Evolutionary conservation across 1,140 invertebrate genomes (phyloP).

Genomic region (Phymastichus coffea): DNA sequence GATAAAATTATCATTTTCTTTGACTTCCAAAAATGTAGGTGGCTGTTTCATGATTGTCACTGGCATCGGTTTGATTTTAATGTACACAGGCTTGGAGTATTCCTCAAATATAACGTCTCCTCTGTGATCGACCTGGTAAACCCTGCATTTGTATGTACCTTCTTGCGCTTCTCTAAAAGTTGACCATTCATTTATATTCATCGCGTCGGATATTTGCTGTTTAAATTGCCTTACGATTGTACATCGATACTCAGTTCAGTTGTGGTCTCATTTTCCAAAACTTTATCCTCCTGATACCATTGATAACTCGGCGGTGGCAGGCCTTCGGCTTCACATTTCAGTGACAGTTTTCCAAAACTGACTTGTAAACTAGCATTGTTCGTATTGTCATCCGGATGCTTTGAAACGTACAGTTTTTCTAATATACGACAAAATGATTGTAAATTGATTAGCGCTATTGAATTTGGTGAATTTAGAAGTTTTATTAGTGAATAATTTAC

Average conservation of each 20-base stretch:
- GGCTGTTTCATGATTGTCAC: constrained; percentile 41
- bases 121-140: constrained; percentile 34
- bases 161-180: constrained; percentile 30
- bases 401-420: no score
- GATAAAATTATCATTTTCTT: constrained; percentile 34
- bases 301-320: constrained; percentile 41
- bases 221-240: constrained; percentile 27
- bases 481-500: no score
- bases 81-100: constrained; percentile 31
- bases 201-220: not conserved
- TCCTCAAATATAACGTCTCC: constrained; percentile 22
- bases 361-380: constrained; percentile 24
- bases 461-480: no score
- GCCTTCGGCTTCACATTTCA: constrained; percentile 40
- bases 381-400: constrained; percentile 32
- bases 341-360: constrained; percentile 28
- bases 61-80: constrained; percentile 35
- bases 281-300: constrained; percentile 39
- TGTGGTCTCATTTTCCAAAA: constrained; percentile 23
- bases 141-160: constrained; percentile 42
- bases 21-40: constrained; percentile 33
- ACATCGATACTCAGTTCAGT: constrained; percentile 33
- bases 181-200: not conserved
- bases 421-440: no score
- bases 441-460: no score